Evolutionary conservation across 2,113 vertebrate genomes (phyloP), one percentile per base, ranked within the genome.

Genomic region (Myiopsitta monachus): DNA sequence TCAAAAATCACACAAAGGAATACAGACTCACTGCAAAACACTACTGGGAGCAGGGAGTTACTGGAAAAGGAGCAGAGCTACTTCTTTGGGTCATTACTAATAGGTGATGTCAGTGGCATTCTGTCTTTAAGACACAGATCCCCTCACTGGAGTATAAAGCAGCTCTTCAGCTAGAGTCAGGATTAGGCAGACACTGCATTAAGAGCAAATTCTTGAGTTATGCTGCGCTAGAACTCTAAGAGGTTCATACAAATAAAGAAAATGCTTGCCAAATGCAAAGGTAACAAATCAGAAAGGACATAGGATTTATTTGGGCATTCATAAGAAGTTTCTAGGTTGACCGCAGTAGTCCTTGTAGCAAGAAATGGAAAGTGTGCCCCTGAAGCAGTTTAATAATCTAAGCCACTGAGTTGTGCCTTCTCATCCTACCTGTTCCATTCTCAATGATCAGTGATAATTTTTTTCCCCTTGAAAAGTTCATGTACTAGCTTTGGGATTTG

Each of bases 311-410:
- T 6, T 66, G 7, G 18, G 5, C 49, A 31, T 72, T 74, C 16
- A 2, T 22, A 61, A 59, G 33, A 84, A 8, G 19, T 54, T 80
- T 86, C 76, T 67, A 57, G 17, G 55, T 54, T 86, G 64, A 66
- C 38, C 54, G 11, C 44, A 63, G 41, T 21, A 80, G 52, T 76
- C 36, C 39, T 51, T 4, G 1, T 54, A 59, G 52, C 31, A 80
- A 80, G 27, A 90, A 93, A n/a, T 7, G n/a, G 27, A 57, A 38
- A 77, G 33, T n/a, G 26, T 46, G 85, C 6, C 39, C 57, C 44
- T 39, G n/a, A 83, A 80, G 72, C 75, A 66, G 41, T 72, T 93
- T 90, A 80, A 83, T 85, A 85, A 87, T 24, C 33, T 57, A 52
- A 81, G 46, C 43, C 11, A 61, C 3, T 13, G n/a, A 88, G 77